These are phyloP conservation scores for Neodon shergylaensis DNA, from an alignment of 2,113 vertebrate genomes.

Conservation along the genomic window DNA sequence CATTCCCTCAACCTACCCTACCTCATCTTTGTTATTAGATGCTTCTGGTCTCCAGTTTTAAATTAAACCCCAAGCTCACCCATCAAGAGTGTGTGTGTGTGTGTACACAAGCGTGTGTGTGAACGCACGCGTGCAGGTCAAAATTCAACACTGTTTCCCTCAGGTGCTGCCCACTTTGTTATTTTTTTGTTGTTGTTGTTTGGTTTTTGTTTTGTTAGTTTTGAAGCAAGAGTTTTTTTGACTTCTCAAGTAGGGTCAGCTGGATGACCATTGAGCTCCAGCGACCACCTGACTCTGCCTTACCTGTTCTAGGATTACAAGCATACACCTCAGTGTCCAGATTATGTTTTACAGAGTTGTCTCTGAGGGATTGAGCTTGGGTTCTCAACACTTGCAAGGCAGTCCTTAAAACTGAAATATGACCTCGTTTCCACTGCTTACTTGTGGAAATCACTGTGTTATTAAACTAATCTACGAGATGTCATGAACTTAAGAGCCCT, in stretches of 20 bases:
- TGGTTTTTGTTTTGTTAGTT: not conserved
- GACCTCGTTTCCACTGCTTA: fast-evolving
- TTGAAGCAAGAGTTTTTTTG: not conserved
- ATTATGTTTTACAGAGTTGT: not conserved
- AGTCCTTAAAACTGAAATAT: not conserved
- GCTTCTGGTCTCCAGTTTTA: not conserved
- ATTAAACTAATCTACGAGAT: not conserved
- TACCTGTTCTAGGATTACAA: not conserved
- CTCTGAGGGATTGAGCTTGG: too few species aligned
- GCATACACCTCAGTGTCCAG: not conserved
- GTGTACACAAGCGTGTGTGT: not conserved
- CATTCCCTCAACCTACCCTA: fast-evolving
- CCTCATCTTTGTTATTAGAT: not conserved
- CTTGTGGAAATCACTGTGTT: fast-evolving
- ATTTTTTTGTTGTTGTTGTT: not conserved
- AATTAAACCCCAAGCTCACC: not conserved
- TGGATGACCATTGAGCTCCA: not conserved
- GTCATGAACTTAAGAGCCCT: fast-evolving
- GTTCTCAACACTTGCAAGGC: not conserved
- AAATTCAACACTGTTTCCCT: not conserved
- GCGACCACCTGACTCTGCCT: not conserved
- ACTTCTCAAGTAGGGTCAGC: not conserved
- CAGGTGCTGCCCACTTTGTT: not conserved
- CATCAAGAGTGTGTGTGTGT: not conserved
- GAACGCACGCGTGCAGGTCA: not conserved